These are phyloP conservation scores for Platycnemis pennipes DNA, from an alignment of 2,888 invertebrate species.

Conservation along the genomic window DNA sequence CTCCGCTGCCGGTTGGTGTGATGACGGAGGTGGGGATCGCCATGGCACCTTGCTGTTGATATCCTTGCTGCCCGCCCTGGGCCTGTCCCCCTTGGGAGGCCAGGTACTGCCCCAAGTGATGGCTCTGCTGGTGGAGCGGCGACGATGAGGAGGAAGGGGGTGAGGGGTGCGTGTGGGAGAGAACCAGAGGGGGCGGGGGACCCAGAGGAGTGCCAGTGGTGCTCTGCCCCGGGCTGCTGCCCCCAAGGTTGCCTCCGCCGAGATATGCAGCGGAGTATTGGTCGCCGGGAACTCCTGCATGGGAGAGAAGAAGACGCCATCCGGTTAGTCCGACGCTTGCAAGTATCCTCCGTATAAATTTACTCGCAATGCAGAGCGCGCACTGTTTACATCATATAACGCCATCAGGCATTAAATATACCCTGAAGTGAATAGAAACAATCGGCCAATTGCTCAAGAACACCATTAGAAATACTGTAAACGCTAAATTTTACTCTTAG, in stretches of 20 bases:
- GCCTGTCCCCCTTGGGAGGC: slow-evolving; percentile 40
- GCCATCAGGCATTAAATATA: too few relatives aligned
- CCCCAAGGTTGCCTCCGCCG: slow-evolving; percentile 50
- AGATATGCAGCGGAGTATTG: slow-evolving; percentile 48
- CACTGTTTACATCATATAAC: too few relatives aligned
- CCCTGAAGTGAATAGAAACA: too few relatives aligned
- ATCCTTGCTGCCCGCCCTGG: slow-evolving; percentile 51
- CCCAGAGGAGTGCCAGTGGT: slow-evolving; percentile 77
- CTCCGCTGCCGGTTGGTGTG: slow-evolving; percentile 58
- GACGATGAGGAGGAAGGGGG: slow-evolving; percentile 79
- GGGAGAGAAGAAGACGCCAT: background rate
- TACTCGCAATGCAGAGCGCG: too few relatives aligned
- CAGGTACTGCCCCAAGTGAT: slow-evolving; percentile 50
- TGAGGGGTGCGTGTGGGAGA: slow-evolving; percentile 75
- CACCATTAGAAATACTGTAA: too few relatives aligned
- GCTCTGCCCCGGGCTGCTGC: slow-evolving; percentile 77
- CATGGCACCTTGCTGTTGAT: slow-evolving; percentile 76
- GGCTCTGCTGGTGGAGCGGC: slow-evolving; percentile 82
- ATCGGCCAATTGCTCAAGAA: too few relatives aligned
- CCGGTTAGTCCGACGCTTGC: background rate
- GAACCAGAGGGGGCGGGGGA: slow-evolving; percentile 78
- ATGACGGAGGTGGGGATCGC: slow-evolving; percentile 82
- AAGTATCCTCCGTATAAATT: too few relatives aligned
- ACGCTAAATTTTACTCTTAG: too few relatives aligned
- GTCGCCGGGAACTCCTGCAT: slow-evolving; percentile 47